Base-by-base conservation (phyloP, 1,140 invertebrate species). In the Tetranychus cinnabarinus region DNA sequence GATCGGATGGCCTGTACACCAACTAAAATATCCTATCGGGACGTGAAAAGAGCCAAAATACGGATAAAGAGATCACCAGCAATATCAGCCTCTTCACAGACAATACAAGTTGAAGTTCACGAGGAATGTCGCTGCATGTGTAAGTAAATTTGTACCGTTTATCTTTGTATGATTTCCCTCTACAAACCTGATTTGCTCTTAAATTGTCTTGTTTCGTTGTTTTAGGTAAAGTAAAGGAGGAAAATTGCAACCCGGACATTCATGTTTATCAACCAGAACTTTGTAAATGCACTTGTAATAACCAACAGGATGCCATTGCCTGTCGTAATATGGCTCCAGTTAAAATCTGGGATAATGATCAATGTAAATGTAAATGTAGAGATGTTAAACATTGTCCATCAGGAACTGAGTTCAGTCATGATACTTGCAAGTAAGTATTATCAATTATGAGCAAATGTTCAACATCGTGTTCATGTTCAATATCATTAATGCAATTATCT, bases 121-220 rank as follows among this genome's bases (percentile, higher is more conserved):
- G 60, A 61, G 42, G 60, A 55, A 56, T 61, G 60, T 46, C 12
- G 31, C 15, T 61, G 60, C 34, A 10, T 48, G 39, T 61, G 60
- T 56, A 55, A 52, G 50, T 52, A n/a, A n/a, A 12, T n/a, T 6
- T 52, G 4, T 15, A n/a, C 7, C 5, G 31, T n/a, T 31, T 31
- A 8, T 4, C n/a, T 2, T 8, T 2, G 2, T 6, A 1, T n/a
- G 13, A n/a, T 6, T 2, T 23, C n/a, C 2, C 8, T 52, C n/a
- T n/a, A 13, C 8, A 4, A 5, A 23, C 8, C 23, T 31, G 7
- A 31, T 52, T 13, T 52, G 1, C 5, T 31, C n/a, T 13, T 52
- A n/a, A 1, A n/a, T n/a, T 23, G 0, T 52, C 23, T 23, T 6
- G 23, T 4, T 6, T 2, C 8, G 13, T 6, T 52, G n/a, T 52